phyloP scores from a whole-genome alignment of 1,140 invertebrate species.

The Caenorhabditis latens region DNA sequence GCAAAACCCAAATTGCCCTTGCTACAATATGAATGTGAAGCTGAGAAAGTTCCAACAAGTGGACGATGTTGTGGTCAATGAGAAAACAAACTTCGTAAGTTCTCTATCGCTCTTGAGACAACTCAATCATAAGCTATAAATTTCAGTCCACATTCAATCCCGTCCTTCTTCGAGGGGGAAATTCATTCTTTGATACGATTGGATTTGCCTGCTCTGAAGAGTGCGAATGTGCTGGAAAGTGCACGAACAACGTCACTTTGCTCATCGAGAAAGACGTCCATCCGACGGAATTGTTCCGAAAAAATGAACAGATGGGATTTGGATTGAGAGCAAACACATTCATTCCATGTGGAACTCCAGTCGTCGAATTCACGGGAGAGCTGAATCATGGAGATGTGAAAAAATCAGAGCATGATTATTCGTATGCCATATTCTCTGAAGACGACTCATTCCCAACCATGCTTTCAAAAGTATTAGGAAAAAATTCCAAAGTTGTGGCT shows the following conservation, averaged over 20 bases:
- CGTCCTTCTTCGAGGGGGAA: neutral
- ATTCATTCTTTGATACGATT: constrained; percentile 10
- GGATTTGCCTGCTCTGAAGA: constrained; percentile 1
- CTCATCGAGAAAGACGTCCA: neutral
- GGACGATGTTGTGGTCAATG: neutral
- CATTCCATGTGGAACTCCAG: neutral
- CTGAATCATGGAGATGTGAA: neutral
- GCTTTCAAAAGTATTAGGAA: neutral
- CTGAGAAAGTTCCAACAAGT: neutral
- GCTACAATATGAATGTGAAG: neutral
- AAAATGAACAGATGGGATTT: constrained; percentile 16
- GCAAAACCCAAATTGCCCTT: neutral
- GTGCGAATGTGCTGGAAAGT: neutral
- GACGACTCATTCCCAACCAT: neutral
- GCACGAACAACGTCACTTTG: constrained; percentile 14
- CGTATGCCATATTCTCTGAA: neutral
- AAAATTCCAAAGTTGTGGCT: neutral
- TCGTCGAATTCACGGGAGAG: constrained; percentile 18
- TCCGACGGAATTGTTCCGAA: neutral
- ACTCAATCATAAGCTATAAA: neutral
- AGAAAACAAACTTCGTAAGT: constrained; percentile 1
- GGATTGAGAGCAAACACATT: neutral
- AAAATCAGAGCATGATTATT: neutral
- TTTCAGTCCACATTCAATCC: constrained; percentile 31
- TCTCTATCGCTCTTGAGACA: neutral